Percentiles rank a stretch among this genome's conserved stretches.
These are phyloP conservation scores for Apostichopus californicus DNA, from an alignment of 35 echinoderm and acorn worm species.

Conservation along the genomic window DNA sequence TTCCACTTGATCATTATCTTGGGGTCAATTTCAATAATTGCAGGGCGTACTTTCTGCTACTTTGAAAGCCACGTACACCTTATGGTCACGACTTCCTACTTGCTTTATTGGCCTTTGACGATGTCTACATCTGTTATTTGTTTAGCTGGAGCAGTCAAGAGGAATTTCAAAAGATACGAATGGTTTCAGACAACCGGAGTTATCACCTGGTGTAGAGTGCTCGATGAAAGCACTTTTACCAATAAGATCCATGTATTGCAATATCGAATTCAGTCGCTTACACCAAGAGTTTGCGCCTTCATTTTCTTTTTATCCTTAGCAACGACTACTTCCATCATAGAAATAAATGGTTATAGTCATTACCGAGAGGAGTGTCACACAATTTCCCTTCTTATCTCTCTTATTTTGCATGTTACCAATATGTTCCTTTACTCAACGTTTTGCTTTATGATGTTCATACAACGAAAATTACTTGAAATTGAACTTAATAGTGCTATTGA, in stretches of 20 bases:
- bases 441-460: constrained; percentile 6
- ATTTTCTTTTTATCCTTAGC: background rate
- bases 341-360: background rate
- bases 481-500: background rate
- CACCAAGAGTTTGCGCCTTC: background rate
- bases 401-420: background rate
- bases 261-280: background rate
- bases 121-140: background rate
- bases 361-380: background rate
- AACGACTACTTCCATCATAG: background rate
- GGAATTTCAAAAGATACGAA: background rate
- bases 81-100: background rate
- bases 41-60: background rate
- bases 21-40: background rate
- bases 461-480: background rate
- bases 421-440: constrained; percentile 12
- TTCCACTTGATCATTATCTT: background rate
- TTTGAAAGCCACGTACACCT: background rate
- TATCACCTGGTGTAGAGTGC: background rate
- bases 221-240: background rate
- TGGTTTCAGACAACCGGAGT: background rate
- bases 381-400: background rate
- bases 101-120: background rate
- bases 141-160: background rate
- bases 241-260: background rate